Evolutionary conservation across 1,140 invertebrate genomes (phyloP), one percentile per base, ranked within the genome.

Genomic region (Atta colombica): DNA sequence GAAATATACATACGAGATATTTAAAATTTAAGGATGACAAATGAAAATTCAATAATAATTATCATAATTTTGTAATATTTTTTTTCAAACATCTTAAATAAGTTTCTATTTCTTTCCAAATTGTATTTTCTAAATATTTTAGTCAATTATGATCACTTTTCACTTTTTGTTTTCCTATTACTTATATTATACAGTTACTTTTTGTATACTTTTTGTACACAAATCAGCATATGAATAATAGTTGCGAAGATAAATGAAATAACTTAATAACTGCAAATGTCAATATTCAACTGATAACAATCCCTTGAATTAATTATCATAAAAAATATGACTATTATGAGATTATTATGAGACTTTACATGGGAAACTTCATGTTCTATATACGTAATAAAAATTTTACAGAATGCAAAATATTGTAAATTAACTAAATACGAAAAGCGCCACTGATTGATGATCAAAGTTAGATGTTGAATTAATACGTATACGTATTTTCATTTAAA

Each of bases 171-270:
- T 55, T 69, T 16, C n/a, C 77, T 53, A 16, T 80, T 80, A 39
- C 7, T 39, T 39, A 39, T 39, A 39, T 39, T 39, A 39, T 39
- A 39, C 7, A 28, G n/a, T 81, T 21, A 21, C 21, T 21, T 21
- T 21, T 21, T 21, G 21, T 21, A 21, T 21, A 21, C 21, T 21
- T 10, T 39, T 81, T 81, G 65, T 65, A 25, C 49, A 71, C 49
- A 81, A 69, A 81, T 69, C 49, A 31, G n/a, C 5, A 71, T 0
- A 14, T 35, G 12, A 55, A 69, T 69, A 69, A 55, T 69, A 81
- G 12, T 55, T 55, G 49, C 49, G n/a, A 69, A 55, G 28, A 80
- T 8, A 80, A 80, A 65, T 63, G 0, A 77, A 77, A 66, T 45
- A 25, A 25, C 0, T 61, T 45, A 45, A 61, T 58, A 53, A 31